Base-by-base conservation (phyloP, 1,140 invertebrate species). In the Bacillus rossius region DNA sequence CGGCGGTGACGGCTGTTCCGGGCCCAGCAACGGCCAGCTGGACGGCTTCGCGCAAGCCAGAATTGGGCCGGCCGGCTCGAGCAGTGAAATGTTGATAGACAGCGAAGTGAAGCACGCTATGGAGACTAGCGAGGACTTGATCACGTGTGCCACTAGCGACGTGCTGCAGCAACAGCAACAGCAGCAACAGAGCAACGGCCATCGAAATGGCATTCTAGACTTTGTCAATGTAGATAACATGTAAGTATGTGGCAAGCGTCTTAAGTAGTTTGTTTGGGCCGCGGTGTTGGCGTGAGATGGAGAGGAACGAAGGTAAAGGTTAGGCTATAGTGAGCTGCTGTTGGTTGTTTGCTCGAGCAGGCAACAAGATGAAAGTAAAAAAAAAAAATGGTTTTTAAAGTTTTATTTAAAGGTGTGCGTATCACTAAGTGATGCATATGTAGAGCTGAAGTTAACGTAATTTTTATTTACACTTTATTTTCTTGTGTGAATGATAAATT, bases 201-300 rank as follows among this genome's bases (percentile, higher is more conserved):
- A 61, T 57, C 53, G 41, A 41, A 61, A 61, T 34, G 59, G 54
- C 10, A 38, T 59, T 41, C 53, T 61, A 48, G 59, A 56, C 59
- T 61, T 57, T 61, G 59, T 61, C 54, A 61, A 41, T 57, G 59
- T 61, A 61, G 59, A 61, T 61, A 61, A 61, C 49, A 49, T 61
- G 59, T 61, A 61, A 61, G 59, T 61, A 61, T 55, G 16, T 16
- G 16, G 10, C 29, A 7, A 7, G 29, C 10, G 10, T 34, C 4
- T 34, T 4, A 10, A 34, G 29, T 34, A 34, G 29, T 34, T 34
- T 4, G 29, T 34, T 34, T 34, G 4, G 29, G 29, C 10, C 5
- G 29, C 29, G 5, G 29, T 34, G 29, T 34, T 34, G 29, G 29
- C 4, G 29, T 34, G 29, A 34, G 29, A 7, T 34, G 5, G 29